A percentile compares a stretch with the other conserved stretches of the same genome.
These are phyloP conservation scores for Tiliacea aurago DNA, from an alignment of 2,888 invertebrate species.

Conservation along the genomic window DNA sequence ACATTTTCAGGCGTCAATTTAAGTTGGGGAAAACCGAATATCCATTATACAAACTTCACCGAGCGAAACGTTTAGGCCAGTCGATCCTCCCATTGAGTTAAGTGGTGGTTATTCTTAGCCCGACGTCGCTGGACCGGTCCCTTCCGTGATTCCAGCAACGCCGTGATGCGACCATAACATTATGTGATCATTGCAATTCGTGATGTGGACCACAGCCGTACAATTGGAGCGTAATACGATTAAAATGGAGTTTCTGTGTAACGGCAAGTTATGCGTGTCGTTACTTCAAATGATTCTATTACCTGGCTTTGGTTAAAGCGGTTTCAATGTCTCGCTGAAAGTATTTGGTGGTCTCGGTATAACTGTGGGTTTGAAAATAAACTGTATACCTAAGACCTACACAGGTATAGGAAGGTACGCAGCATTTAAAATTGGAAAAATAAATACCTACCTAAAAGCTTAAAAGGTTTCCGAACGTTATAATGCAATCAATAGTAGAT, in stretches of 20 bases:
- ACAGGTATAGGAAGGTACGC: too few relatives aligned
- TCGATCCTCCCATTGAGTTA: slow-evolving; percentile 49
- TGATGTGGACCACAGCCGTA: slow-evolving; percentile 50
- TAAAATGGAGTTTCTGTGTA: slow-evolving; percentile 63
- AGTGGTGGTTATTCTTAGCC: slow-evolving; percentile 57
- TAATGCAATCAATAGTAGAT: background rate
- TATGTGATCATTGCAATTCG: slow-evolving; percentile 64
- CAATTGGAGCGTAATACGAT: slow-evolving; percentile 66
- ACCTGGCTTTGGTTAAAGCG: slow-evolving; percentile 53
- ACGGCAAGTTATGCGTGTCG: slow-evolving; percentile 57
- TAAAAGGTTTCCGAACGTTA: slow-evolving; percentile 8
- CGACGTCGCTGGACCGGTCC: slow-evolving; percentile 49
- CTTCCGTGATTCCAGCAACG: slow-evolving; percentile 37
- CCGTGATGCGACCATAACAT: slow-evolving; percentile 57
- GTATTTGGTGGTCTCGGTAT: slow-evolving; percentile 27
- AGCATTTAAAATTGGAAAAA: background rate
- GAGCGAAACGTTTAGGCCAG: slow-evolving; percentile 34
- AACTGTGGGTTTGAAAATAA: slow-evolving; percentile 14
- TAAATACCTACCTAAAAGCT: background rate
- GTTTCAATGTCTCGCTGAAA: slow-evolving; percentile 42
- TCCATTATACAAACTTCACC: slow-evolving; percentile 31
- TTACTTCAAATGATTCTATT: slow-evolving; percentile 69
- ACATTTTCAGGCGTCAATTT: slow-evolving; percentile 24
- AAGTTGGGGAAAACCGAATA: slow-evolving; percentile 32
- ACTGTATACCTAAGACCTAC: background rate